Conservation (phyloP, 2,113 vertebrate genomes). For the Apodemus sylvaticus region DNA sequence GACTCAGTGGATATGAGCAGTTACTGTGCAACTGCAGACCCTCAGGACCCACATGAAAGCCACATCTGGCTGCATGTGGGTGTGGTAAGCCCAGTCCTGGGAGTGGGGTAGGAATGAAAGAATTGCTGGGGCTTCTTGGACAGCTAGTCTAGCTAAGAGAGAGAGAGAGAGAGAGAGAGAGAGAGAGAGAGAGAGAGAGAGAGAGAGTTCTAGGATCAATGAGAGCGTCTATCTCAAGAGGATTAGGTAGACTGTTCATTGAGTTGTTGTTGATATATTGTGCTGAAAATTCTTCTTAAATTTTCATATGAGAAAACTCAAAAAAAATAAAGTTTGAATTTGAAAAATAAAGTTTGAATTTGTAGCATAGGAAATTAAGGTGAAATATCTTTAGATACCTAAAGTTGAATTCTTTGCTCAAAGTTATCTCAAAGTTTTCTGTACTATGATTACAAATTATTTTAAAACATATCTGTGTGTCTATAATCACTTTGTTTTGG, state of each 20-base stretch:
- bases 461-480: conserved; percentile 29
- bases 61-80: background rate
- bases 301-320: background rate
- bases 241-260: background rate
- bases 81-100: background rate
- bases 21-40: background rate
- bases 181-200: no score
- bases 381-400: background rate
- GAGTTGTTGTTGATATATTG: background rate
- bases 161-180: no score
- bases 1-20: background rate
- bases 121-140: background rate
- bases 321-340: background rate
- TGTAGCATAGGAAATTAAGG: background rate
- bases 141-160: no score
- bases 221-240: background rate
- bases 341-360: no score
- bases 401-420: background rate
- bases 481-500: background rate
- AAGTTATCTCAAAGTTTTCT: background rate
- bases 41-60: no score
- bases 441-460: background rate
- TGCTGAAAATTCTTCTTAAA: background rate
- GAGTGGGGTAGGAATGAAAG: background rate
- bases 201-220: background rate